Evolutionary conservation across 2,888 invertebrate genomes (phyloP).

Genomic region (Allygus modestus): DNA sequence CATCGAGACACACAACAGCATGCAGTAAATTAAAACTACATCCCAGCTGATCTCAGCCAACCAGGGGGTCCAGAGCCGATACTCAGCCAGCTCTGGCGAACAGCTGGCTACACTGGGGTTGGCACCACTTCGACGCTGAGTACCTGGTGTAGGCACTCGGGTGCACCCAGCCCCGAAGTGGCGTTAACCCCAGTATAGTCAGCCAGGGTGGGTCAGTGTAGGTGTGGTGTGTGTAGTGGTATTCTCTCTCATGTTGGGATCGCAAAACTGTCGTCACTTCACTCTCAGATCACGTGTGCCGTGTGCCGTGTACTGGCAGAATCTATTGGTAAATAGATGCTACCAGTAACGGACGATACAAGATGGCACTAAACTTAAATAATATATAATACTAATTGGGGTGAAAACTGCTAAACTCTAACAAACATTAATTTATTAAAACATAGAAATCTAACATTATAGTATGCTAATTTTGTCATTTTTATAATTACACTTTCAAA

Average conservation of each 20-base stretch:
- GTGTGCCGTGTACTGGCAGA: too few relatives aligned
- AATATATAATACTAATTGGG: too few relatives aligned
- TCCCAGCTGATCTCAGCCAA: slow-evolving; percentile 13
- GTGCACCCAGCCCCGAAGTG: background rate
- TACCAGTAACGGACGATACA: background rate
- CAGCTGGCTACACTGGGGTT: background rate
- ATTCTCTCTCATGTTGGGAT: slow-evolving; percentile 51
- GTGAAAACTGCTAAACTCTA: too few relatives aligned
- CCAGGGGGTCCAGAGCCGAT: background rate
- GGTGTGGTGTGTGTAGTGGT: slow-evolving; percentile 53
- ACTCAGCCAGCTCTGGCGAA: slow-evolving; percentile 26
- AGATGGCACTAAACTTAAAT: background rate
- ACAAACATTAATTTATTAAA: too few relatives aligned
- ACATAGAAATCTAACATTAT: too few relatives aligned
- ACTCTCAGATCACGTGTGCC: background rate
- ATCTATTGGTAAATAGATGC: slow-evolving; percentile 19
- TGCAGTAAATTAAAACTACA: slow-evolving; percentile 28
- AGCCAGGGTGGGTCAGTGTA: slow-evolving; percentile 15
- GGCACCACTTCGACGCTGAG: background rate
- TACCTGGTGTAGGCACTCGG: background rate
- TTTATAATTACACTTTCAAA: too few relatives aligned
- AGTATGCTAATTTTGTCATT: too few relatives aligned
- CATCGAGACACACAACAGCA: slow-evolving; percentile 4
- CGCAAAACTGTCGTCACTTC: slow-evolving; percentile 22
- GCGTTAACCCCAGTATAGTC: background rate